phyloP scores from a whole-genome alignment of 1,140 invertebrate genomes.

The Drosophila guanche region DNA sequence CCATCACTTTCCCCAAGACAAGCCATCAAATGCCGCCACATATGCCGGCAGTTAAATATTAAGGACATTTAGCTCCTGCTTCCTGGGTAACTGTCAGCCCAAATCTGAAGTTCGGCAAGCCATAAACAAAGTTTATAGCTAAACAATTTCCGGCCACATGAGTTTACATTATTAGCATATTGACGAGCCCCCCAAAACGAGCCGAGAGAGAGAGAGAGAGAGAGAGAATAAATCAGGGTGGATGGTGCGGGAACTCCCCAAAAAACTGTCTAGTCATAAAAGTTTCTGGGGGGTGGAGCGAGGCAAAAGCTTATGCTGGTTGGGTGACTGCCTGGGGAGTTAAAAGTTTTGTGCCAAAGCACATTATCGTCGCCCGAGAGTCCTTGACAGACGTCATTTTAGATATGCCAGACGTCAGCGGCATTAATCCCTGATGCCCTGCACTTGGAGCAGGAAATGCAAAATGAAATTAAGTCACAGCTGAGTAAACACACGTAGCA shows the following conservation, averaged over 20 bases:
- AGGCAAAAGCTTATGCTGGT: constrained; percentile 30
- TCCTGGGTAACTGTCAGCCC: constrained; percentile 17
- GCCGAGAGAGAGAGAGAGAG: too few relatives aligned
- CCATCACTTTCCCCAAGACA: constrained; percentile 7
- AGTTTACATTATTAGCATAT: constrained; percentile 76
- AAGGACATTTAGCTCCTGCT: constrained; percentile 34
- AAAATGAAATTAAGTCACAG: constrained; percentile 71
- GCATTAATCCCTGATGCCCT: constrained; percentile 48
- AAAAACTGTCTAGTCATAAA: constrained; percentile 78
- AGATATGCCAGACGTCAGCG: constrained; percentile 50
- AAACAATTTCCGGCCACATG: constrained; percentile 73
- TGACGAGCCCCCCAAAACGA: constrained; percentile 45
- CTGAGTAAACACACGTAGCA: constrained; percentile 57
- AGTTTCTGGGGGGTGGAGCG: constrained; percentile 39
- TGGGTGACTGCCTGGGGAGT: constrained; percentile 8
- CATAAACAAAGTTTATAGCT: constrained; percentile 74
- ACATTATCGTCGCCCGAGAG: constrained; percentile 65
- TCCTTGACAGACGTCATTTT: constrained; percentile 52
- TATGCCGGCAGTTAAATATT: constrained; percentile 49
- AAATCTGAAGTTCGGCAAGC: constrained; percentile 47
- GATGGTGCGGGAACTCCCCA: constrained; percentile 15
- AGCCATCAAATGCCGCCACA: constrained; percentile 29
- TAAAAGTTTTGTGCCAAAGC: constrained; percentile 63
- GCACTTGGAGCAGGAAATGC: constrained; percentile 32
- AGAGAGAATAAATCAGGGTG: constrained; percentile 41